phyloP scores from a whole-genome alignment of 2,888 invertebrate genomes.

The Synergus itoensis region DNA sequence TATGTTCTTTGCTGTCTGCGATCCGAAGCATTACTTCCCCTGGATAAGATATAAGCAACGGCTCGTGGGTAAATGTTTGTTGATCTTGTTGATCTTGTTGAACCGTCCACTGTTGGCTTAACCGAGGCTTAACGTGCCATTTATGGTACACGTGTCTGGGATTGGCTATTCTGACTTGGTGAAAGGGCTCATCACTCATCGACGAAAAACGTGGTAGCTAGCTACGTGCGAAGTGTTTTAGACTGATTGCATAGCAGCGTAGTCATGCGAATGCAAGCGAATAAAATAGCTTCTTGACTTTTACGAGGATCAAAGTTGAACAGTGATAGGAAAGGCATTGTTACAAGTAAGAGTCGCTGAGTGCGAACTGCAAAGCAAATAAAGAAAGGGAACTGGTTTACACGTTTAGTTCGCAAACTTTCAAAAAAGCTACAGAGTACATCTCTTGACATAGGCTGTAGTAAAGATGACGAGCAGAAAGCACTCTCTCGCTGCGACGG shows the following conservation, averaged over 20 bases:
- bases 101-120: constrained; percentile 3
- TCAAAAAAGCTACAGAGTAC: neutral
- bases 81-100: constrained; percentile 10
- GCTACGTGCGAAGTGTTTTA: neutral
- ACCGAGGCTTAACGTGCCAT: neutral
- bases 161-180: constrained; percentile 59
- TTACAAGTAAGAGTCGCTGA: neutral
- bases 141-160: neutral
- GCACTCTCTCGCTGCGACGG: neutral
- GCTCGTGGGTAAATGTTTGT: neutral
- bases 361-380: neutral
- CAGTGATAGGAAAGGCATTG: neutral
- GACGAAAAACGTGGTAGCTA: constrained; percentile 58
- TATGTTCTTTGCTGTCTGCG: neutral
- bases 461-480: neutral
- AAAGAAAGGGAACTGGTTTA: neutral
- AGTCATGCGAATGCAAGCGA: neutral
- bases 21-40: neutral
- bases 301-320: constrained; percentile 1
- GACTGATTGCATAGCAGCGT: neutral
- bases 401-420: neutral
- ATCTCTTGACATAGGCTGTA: neutral
- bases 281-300: neutral
- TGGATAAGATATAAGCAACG: neutral
- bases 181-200: constrained; percentile 64